phyloP scores from a whole-genome alignment of 1,140 invertebrate species.

The Drosophila lowei region DNA sequence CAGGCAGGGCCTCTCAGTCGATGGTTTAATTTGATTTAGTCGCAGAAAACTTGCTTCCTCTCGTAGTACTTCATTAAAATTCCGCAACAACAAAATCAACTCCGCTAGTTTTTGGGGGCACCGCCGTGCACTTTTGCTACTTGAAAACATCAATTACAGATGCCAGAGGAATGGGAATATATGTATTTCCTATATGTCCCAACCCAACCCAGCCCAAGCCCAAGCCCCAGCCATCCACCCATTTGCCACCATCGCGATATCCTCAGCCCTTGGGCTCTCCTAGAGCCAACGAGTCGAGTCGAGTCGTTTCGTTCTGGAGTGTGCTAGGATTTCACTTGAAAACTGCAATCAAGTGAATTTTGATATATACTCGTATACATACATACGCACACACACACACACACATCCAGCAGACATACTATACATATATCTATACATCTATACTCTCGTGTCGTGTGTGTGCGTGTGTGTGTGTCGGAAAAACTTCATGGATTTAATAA shows the following conservation, averaged over 20 bases:
- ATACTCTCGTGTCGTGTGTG: background rate
- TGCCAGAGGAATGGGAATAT: slow-evolving; percentile 10
- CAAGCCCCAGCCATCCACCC: slow-evolving; percentile 1
- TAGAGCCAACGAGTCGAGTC: slow-evolving; percentile 3
- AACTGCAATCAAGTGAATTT: slow-evolving; percentile 82
- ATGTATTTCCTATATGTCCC: slow-evolving; percentile 50
- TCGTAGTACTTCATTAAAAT: slow-evolving; percentile 74
- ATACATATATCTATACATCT: background rate
- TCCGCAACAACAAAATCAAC: slow-evolving; percentile 75
- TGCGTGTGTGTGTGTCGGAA: slow-evolving; percentile 47
- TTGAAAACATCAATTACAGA: slow-evolving; percentile 72
- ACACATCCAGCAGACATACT: background rate
- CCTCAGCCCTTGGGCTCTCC: slow-evolving; percentile 60
- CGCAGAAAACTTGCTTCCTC: slow-evolving; percentile 66
- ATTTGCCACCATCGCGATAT: slow-evolving; percentile 24
- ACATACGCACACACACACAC: slow-evolving; percentile 2
- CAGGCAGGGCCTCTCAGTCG: slow-evolving; percentile 1
- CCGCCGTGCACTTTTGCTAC: slow-evolving; percentile 60
- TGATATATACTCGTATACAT: slow-evolving; percentile 48
- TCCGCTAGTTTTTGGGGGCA: slow-evolving; percentile 55
- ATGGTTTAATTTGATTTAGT: slow-evolving; percentile 79
- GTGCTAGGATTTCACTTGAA: slow-evolving; percentile 81
- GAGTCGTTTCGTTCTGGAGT: slow-evolving; percentile 66
- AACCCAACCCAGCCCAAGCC: background rate
- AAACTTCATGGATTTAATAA: slow-evolving; percentile 82